Percentiles rank a stretch among this genome's conserved stretches.
phyloP scores from a whole-genome alignment of 1,140 invertebrate genomes.

The Rhopalosiphum maidis region DNA sequence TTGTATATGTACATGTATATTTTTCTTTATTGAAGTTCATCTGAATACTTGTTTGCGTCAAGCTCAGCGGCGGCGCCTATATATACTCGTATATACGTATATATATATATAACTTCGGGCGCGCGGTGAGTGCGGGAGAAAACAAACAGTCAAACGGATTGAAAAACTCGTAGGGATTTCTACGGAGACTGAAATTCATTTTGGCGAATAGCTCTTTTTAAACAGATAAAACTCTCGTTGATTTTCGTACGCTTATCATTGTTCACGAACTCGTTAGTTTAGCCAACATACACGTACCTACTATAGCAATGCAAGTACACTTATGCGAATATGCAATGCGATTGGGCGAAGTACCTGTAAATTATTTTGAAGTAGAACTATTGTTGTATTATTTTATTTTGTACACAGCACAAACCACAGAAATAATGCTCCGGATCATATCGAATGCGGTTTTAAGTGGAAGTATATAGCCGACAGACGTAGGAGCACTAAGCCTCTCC shows the following conservation, averaged over 20 bases:
- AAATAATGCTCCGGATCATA: not conserved
- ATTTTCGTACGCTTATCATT: not conserved
- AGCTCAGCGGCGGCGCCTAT: not conserved
- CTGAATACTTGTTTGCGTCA: not conserved
- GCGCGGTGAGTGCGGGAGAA: not conserved
- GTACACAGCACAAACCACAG: not conserved
- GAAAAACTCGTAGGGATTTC: not conserved
- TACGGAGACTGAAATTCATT: not conserved
- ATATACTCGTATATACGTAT: too few species aligned
- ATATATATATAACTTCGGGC: not conserved
- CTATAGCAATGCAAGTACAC: not conserved
- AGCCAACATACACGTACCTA: not conserved
- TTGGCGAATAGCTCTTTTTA: slow-evolving; percentile 9
- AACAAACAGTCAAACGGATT: not conserved
- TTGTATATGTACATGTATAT: not conserved
- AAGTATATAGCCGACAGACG: not conserved
- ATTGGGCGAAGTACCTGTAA: not conserved
- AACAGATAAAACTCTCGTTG: not conserved
- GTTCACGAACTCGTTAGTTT: not conserved
- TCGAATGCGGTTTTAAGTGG: not conserved
- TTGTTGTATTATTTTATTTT: not conserved
- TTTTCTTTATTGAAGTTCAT: not conserved
- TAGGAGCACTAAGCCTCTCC: not conserved
- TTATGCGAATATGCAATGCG: not conserved
- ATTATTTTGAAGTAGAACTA: not conserved